A percentile compares a stretch with the other conserved stretches of the same genome.
Evolutionary conservation across 2,888 invertebrate species (phyloP).

Genomic region (Limnephilus rhombicus): DNA sequence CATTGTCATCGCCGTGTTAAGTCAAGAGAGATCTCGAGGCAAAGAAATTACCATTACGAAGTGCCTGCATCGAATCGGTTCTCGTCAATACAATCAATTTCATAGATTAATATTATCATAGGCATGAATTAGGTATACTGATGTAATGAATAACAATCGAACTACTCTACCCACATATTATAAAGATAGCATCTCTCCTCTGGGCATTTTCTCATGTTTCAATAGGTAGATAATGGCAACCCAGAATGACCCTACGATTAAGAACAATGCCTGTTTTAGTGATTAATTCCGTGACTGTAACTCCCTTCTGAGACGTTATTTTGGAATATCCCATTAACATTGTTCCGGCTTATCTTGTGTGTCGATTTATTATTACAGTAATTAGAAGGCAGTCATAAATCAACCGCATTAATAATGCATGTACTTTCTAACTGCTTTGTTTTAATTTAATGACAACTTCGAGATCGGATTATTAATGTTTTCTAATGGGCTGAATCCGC

Average conservation of each 20-base stretch:
- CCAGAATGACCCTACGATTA: neutral
- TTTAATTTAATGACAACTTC: neutral
- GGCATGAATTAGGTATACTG: neutral
- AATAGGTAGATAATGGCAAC: neutral
- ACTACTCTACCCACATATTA: neutral
- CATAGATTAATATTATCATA: neutral
- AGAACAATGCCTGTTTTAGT: neutral
- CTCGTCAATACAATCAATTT: neutral
- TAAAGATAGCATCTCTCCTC: neutral
- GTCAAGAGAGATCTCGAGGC: slow-evolving; percentile 3
- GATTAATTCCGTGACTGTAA: neutral
- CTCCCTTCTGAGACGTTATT: neutral
- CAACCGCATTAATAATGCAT: neutral
- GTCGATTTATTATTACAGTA: neutral
- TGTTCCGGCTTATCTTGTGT: neutral
- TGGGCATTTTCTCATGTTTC: neutral
- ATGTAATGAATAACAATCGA: neutral
- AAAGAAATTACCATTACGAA: neutral
- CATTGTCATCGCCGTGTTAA: slow-evolving; percentile 10
- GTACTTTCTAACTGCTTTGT: neutral
- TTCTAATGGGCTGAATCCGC: neutral
- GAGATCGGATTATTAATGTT: neutral
- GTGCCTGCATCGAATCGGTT: neutral
- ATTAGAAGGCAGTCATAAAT: neutral
- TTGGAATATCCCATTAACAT: neutral